Evolutionary conservation across 2,888 invertebrate species (phyloP).

Genomic region (Omphaloscelis lunosa): DNA sequence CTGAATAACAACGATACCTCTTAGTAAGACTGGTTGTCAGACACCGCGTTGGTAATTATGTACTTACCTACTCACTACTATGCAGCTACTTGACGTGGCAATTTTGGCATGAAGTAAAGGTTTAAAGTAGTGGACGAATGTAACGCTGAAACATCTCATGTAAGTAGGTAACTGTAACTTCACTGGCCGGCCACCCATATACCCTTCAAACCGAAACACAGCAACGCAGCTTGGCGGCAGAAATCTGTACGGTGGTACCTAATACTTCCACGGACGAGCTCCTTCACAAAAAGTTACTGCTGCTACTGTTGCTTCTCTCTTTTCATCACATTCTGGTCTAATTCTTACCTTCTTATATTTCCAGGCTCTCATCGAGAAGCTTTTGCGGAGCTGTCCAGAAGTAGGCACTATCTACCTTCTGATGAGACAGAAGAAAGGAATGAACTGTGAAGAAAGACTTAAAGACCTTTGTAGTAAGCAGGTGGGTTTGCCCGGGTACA

Average conservation of each 20-base stretch:
- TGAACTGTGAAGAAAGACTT: slow-evolving; percentile 91
- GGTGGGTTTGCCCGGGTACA: slow-evolving; percentile 63
- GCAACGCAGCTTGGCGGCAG: not conserved
- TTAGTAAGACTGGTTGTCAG: not conserved
- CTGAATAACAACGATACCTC: not conserved
- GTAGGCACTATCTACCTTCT: slow-evolving; percentile 92
- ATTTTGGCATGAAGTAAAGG: too few species aligned
- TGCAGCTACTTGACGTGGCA: too few species aligned
- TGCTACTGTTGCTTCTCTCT: not conserved
- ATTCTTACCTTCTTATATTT: slow-evolving; percentile 22
- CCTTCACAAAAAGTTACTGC: not conserved
- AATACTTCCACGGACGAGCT: not conserved
- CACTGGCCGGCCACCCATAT: not conserved
- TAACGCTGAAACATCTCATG: not conserved
- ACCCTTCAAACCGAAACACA: not conserved
- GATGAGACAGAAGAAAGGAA: slow-evolving; percentile 93
- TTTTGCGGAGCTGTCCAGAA: slow-evolving; percentile 93
- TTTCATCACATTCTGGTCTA: not conserved
- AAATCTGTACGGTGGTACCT: not conserved
- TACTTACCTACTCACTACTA: too few species aligned
- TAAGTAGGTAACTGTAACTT: not conserved
- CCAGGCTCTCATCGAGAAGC: slow-evolving; percentile 94
- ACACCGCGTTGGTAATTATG: too few species aligned
- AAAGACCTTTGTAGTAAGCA: slow-evolving; percentile 83
- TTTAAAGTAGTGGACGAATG: not conserved